phyloP scores from a whole-genome alignment of 2,113 vertebrate species.

The Amblyopsis rosae region DNA sequence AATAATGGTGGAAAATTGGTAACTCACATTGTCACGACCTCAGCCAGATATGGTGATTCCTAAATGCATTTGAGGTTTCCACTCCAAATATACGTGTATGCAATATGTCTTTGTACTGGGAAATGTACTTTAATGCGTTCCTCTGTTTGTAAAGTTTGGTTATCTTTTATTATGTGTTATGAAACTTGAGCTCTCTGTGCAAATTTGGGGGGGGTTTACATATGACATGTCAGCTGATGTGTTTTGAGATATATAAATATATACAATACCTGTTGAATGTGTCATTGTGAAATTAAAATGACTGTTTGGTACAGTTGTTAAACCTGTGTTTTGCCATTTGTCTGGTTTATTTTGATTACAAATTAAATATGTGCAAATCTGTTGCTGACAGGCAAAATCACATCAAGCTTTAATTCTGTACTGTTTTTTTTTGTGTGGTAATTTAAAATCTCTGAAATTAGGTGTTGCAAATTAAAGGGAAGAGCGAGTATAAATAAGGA shows the following conservation, averaged over 20 bases:
- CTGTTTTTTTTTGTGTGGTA: too few relatives aligned
- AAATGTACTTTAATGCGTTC: constrained; percentile 51
- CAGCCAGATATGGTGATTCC: constrained; percentile 29
- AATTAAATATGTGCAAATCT: too few relatives aligned
- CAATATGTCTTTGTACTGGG: constrained; percentile 65
- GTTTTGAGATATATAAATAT: constrained; percentile 57
- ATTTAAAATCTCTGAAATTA: too few relatives aligned
- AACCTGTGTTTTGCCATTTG: constrained; percentile 15
- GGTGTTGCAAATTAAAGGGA: too few relatives aligned
- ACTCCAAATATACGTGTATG: constrained; percentile 70
- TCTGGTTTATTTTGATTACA: not conserved
- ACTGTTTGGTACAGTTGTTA: constrained; percentile 68
- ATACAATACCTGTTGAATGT: constrained; percentile 64
- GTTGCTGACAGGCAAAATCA: too few relatives aligned
- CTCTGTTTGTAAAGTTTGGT: constrained; percentile 60
- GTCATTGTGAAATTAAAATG: constrained; percentile 75
- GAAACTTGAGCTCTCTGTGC: constrained; percentile 62
- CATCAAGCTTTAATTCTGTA: too few relatives aligned
- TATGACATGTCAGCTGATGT: constrained; percentile 66
- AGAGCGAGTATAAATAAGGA: too few relatives aligned
- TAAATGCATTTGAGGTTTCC: constrained; percentile 48
- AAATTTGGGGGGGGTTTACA: constrained; percentile 60
- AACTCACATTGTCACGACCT: constrained; percentile 20
- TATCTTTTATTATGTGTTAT: constrained; percentile 61
- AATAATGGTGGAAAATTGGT: constrained; percentile 12